Conservation (phyloP, 1,140 invertebrate species). For the Calliopsis andreniformis region DNA sequence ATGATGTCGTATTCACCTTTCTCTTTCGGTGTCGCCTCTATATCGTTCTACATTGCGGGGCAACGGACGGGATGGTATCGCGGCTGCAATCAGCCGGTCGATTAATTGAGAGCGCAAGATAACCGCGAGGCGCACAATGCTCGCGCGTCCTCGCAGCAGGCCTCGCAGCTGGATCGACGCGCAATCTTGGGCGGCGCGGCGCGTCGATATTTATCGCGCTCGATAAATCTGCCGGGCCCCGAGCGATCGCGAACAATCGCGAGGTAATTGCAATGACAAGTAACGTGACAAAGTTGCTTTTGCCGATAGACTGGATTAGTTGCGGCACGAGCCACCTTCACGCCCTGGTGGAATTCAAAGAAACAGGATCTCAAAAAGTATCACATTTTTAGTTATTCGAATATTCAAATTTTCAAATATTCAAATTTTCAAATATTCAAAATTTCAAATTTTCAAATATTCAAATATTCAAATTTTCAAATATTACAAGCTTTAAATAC, state of each 20-base stretch:
- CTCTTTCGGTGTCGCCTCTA: conserved; percentile 32
- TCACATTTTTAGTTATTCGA: too few relatives aligned
- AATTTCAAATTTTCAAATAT: too few relatives aligned
- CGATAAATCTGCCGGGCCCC: conserved; percentile 45
- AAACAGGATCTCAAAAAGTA: too few relatives aligned
- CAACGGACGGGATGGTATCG: conserved; percentile 59
- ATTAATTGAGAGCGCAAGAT: conserved; percentile 66
- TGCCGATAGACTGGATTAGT: not conserved
- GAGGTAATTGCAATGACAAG: conserved; percentile 37
- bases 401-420: too few relatives aligned
- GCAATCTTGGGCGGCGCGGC: conserved; percentile 19
- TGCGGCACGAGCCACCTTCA: too few relatives aligned
- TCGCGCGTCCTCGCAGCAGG: conserved; percentile 41
- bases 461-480: too few relatives aligned
- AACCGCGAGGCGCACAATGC: conserved; percentile 60
- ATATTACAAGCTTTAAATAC: too few relatives aligned
- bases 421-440: too few relatives aligned
- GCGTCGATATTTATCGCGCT: conserved; percentile 46
- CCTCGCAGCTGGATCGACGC: conserved; percentile 30
- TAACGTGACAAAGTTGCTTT: conserved; percentile 13
- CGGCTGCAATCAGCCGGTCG: conserved; percentile 60
- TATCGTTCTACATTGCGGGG: conserved; percentile 14
- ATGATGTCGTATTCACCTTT: conserved; percentile 46
- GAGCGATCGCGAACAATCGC: conserved; percentile 40
- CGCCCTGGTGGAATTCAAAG: too few relatives aligned